Evolutionary conservation across 2,888 invertebrate species (phyloP).

Genomic region (Sinohyriopsis cumingii): DNA sequence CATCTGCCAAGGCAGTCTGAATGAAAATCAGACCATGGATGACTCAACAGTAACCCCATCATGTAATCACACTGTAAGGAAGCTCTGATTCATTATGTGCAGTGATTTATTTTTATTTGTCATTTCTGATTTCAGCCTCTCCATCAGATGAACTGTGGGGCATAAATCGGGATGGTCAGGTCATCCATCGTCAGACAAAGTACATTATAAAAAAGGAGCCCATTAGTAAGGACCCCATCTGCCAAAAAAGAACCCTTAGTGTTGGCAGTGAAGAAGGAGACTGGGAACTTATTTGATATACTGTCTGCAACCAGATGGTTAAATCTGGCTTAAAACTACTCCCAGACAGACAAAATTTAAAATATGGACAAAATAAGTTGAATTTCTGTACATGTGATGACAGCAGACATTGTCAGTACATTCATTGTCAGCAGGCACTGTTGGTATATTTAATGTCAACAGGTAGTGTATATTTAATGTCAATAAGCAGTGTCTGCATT

Average conservation of each 20-base stretch:
- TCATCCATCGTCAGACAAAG: slow-evolving; percentile 46
- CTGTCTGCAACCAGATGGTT: not conserved
- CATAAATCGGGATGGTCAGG: slow-evolving; percentile 50
- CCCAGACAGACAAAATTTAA: too few relatives aligned
- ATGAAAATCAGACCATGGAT: too few relatives aligned
- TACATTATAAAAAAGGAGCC: slow-evolving; percentile 30
- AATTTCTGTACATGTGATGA: too few relatives aligned
- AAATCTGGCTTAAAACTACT: too few relatives aligned
- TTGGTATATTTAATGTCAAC: too few relatives aligned
- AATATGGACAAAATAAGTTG: too few relatives aligned
- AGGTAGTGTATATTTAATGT: too few relatives aligned
- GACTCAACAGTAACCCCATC: not conserved
- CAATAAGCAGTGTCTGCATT: too few relatives aligned
- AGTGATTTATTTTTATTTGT: not conserved
- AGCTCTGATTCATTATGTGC: not conserved
- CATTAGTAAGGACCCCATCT: too few relatives aligned
- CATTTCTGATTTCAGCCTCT: slow-evolving; percentile 45
- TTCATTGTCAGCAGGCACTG: too few relatives aligned
- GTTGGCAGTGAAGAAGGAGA: slow-evolving; percentile 55
- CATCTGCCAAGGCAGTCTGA: too few relatives aligned
- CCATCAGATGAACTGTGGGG: slow-evolving; percentile 56
- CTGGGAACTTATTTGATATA: slow-evolving; percentile 56
- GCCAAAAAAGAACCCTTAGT: slow-evolving; percentile 9
- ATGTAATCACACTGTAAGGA: not conserved
- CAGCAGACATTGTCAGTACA: too few relatives aligned